Conservation (phyloP, 2,113 vertebrate species). For the Gopherus flavomarginatus region DNA sequence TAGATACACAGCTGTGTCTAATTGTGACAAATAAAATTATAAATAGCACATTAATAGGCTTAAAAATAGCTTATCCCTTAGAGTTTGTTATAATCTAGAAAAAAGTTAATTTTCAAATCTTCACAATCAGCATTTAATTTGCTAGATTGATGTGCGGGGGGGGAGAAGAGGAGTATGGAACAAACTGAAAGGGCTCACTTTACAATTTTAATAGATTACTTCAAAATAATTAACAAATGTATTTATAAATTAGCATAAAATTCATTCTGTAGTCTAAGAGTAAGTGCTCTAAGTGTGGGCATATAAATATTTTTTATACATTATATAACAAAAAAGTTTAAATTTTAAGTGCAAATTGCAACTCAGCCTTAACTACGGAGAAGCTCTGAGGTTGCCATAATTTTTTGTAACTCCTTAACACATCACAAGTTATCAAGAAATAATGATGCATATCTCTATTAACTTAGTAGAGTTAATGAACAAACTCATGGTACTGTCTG, state of each 20-base stretch:
- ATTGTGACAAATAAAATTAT: not conserved
- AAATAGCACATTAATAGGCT: not conserved
- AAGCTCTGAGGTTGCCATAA: not conserved
- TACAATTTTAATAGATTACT: not conserved
- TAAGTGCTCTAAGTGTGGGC: not conserved
- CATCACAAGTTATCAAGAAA: constrained; percentile 24
- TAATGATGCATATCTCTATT: constrained; percentile 36
- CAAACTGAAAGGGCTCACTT: not conserved
- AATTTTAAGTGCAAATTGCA: constrained; percentile 1
- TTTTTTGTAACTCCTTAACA: constrained; percentile 31
- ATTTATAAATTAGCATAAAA: not conserved
- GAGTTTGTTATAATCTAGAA: not conserved
- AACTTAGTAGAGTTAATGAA: constrained; percentile 18
- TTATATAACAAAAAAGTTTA: not conserved
- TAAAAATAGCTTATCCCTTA: not conserved
- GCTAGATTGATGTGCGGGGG: not conserved
- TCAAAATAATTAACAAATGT: not conserved
- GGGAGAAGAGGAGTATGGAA: not conserved
- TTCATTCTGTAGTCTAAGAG: not conserved
- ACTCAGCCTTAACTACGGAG: not conserved
- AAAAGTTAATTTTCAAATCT: not conserved
- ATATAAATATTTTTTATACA: not conserved
- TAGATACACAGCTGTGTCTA: not conserved
- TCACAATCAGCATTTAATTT: not conserved
- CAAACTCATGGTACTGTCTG: not conserved